Base-by-base conservation (phyloP, 1,140 invertebrate species). In the Musca domestica region DNA sequence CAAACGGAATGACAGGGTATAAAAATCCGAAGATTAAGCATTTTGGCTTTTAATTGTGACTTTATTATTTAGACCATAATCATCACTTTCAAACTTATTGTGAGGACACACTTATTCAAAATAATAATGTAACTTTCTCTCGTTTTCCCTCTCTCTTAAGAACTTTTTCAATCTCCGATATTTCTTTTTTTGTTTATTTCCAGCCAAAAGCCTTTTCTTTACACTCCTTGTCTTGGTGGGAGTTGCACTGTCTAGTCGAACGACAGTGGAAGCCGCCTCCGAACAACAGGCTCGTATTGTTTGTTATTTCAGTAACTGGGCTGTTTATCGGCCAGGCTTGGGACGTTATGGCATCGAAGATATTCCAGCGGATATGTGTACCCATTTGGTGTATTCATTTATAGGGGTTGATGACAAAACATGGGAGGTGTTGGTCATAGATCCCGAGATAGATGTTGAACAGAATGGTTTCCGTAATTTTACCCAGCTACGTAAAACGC, bases 301-400 rank as follows among this genome's bases (percentile, higher is more conserved):
- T 25, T 95, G 93, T 75, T 95, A 95, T 84, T 95, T 94, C 83
- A 94, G 91, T 76, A 95, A 94, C 75, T 96, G 94, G 94, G 94
- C 94, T 4, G 87, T 94, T n/a, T 92, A 95, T 81, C 84, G 93
- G 41, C 91, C 92, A 1, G 92, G 89, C 5, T 83, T 91, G 6
- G 93, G 92, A 3, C 88, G 87, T 46, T 95, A 95, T 74, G 89
- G 85, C 1, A 88, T 95, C 52, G 89, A 94, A 51, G 92, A 95
- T 76, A 88, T 95, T 61, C 93, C 93, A 0, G 90, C 86, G 1
- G 88, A 93, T 71, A 82, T 92, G 30, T 96, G 94, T 76, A 95
- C 94, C 0, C 94, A 96, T 77, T 76, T 95, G 3, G 90, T 95
- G 54, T 96, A 95, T 78, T 93, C 93, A n/a, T 96, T 96, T 77